A percentile compares a stretch with the other conserved stretches of the same genome.
These are phyloP conservation scores for Bugulina stolonifera DNA, from an alignment of 2,888 invertebrate genomes.

Conservation along the genomic window DNA sequence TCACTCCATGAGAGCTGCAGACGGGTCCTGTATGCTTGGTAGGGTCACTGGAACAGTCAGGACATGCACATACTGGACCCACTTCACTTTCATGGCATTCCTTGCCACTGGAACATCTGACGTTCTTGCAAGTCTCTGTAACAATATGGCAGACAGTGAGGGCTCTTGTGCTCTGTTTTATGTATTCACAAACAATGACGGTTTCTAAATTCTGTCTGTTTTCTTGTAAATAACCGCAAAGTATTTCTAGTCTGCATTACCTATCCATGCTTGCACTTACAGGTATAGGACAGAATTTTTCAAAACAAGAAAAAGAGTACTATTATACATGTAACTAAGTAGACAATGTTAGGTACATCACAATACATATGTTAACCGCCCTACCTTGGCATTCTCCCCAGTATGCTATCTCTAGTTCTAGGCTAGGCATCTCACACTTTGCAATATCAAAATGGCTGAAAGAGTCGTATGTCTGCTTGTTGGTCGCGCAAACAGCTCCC, in stretches of 20 bases:
- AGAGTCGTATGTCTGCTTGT: not conserved
- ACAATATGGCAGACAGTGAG: no score
- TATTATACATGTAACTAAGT: no score
- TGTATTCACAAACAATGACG: no score
- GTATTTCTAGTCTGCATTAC: no score
- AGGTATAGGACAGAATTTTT: no score
- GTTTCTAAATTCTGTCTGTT: no score
- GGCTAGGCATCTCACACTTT: not conserved
- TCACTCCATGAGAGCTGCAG: not conserved
- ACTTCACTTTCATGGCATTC: not conserved
- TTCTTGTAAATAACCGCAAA: no score
- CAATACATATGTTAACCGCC: no score
- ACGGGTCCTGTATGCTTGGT: not conserved
- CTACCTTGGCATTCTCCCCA: constrained; percentile 36
- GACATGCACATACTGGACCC: not conserved
- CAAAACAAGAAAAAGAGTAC: no score
- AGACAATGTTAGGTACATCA: no score
- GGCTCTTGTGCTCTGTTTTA: no score
- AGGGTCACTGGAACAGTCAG: not conserved
- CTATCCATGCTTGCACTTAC: no score
- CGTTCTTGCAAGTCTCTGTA: not conserved
- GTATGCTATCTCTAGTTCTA: constrained; percentile 34
- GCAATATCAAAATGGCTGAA: not conserved
- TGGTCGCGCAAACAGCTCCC: not conserved
- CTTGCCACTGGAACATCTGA: not conserved